Evolutionary conservation across 2,797 vertebrate species (phyloP).

Genomic region (Acrossocheilus wenchowensis): DNA sequence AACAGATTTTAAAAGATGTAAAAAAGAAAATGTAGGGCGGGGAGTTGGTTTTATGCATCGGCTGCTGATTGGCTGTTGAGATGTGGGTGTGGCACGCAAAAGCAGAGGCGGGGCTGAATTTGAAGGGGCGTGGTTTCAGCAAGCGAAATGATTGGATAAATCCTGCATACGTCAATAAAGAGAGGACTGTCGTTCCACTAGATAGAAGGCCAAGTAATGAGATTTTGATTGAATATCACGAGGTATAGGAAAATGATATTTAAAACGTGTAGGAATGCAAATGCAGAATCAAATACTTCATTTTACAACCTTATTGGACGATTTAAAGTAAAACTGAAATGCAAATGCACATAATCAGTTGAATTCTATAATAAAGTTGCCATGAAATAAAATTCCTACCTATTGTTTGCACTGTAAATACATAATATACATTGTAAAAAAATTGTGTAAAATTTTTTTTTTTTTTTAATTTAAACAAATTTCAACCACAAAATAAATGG

Average conservation of each 20-base stretch:
- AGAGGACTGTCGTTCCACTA: neutral
- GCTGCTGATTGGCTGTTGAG: neutral
- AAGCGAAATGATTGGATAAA: too few relatives aligned
- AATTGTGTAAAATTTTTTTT: too few relatives aligned
- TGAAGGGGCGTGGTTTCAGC: neutral
- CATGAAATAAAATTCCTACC: too few relatives aligned
- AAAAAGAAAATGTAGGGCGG: neutral
- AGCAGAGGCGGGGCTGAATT: neutral
- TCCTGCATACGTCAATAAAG: neutral
- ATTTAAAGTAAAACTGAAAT: too few relatives aligned
- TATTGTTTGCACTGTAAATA: too few relatives aligned
- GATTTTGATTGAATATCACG: neutral
- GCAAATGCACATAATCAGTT: too few relatives aligned
- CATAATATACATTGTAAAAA: neutral
- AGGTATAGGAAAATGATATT: neutral
- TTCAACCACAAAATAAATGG: too few relatives aligned
- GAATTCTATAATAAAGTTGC: too few relatives aligned
- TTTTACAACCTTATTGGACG: neutral
- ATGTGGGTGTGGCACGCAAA: neutral
- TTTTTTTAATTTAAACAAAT: too few relatives aligned
- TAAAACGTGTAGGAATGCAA: neutral
- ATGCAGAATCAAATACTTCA: neutral
- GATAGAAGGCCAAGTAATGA: neutral
- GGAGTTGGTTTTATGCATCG: neutral
- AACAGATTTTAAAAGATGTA: neutral